phyloP scores from a whole-genome alignment of 2,113 vertebrate genomes.

The Neodontobutis hainanensis region DNA sequence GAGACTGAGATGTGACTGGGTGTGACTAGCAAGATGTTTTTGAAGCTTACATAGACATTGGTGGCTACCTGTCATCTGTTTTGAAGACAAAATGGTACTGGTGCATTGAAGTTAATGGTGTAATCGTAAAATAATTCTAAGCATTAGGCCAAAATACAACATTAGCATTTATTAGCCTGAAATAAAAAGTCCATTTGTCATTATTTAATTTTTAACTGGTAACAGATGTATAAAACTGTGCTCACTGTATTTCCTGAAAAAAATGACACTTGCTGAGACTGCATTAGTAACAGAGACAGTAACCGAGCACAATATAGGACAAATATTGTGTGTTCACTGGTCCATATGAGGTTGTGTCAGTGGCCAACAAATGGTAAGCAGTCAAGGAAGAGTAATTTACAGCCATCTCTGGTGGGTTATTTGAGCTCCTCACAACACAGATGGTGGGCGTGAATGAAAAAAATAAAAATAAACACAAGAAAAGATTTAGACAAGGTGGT shows the following conservation, averaged over 20 bases:
- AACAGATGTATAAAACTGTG: too few species aligned
- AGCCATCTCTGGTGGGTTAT: constrained; percentile 36
- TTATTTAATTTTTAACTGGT: too few species aligned
- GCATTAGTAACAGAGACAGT: constrained; percentile 1
- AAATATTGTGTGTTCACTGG: background rate
- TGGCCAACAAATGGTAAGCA: constrained; percentile 10
- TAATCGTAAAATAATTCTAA: too few species aligned
- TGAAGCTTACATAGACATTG: too few species aligned
- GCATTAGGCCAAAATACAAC: too few species aligned
- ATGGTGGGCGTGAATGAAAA: constrained; percentile 40
- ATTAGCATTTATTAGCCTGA: too few species aligned
- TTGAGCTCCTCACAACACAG: constrained; percentile 38
- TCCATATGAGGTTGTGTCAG: background rate
- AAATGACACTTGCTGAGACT: background rate
- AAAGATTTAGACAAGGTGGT: constrained; percentile 67
- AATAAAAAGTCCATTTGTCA: too few species aligned
- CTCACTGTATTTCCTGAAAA: background rate
- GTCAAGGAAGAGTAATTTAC: constrained; percentile 27
- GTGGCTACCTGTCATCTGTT: too few species aligned
- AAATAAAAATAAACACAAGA: constrained; percentile 27
- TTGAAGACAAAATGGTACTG: too few species aligned
- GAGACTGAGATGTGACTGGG: too few species aligned
- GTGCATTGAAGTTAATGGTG: too few species aligned
- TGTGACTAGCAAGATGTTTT: too few species aligned
- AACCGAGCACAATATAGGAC: constrained; percentile 1